Percentiles rank a stretch among this genome's conserved stretches.
Conservation (phyloP, 2,797 vertebrate genomes). For the Amphiprion clarkii region DNA sequence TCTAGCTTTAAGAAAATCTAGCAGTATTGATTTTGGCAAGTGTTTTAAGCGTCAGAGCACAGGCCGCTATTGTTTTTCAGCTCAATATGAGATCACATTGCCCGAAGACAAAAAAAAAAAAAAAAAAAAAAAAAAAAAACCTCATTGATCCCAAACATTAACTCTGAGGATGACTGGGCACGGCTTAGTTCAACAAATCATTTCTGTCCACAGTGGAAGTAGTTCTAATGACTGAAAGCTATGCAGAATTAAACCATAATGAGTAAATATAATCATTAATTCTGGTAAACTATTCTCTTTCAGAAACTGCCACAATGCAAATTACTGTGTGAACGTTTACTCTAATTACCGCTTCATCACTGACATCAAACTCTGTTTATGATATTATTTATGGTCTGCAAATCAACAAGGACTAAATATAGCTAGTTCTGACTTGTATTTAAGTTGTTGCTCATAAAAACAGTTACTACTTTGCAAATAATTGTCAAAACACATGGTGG, state of each 20-base stretch:
- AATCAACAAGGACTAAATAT: too few relatives aligned
- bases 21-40: conserved; percentile 54
- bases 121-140: too few relatives aligned
- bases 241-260: not conserved
- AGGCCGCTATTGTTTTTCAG: conserved; percentile 38
- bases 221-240: conserved; percentile 12
- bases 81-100: conserved; percentile 21
- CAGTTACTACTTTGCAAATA: too few relatives aligned
- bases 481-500: too few relatives aligned
- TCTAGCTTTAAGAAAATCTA: conserved; percentile 10
- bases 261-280: conserved; percentile 7
- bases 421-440: not conserved
- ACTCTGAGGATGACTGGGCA: conserved; percentile 31
- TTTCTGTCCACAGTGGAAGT: conserved; percentile 23
- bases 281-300: not conserved
- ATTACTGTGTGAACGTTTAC: conserved; percentile 9
- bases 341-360: not conserved
- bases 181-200: conserved; percentile 10
- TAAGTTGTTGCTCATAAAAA: too few relatives aligned
- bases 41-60: conserved; percentile 31
- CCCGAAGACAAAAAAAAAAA: conserved; percentile 32
- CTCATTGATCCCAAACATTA: conserved; percentile 45
- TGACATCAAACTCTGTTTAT: not conserved
- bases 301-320: not conserved
- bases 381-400: not conserved